phyloP scores from a whole-genome alignment of 2,888 invertebrate genomes.

The Chrysodeixis includens region DNA sequence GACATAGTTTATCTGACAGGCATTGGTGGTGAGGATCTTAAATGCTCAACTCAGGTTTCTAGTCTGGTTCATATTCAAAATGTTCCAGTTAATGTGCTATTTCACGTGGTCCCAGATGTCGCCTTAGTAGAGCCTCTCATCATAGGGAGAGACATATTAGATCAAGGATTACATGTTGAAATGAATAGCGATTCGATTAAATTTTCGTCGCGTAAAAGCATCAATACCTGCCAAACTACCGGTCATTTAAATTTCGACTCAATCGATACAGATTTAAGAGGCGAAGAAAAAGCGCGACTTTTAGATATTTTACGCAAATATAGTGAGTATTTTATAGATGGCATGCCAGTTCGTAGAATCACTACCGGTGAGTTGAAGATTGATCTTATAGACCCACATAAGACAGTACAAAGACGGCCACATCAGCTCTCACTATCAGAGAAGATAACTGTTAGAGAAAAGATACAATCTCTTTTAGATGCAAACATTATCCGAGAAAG shows the following conservation, averaged over 20 bases:
- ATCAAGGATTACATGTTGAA: neutral
- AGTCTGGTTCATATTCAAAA: neutral
- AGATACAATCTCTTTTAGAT: no score
- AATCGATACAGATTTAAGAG: neutral
- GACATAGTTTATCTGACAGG: conserved; percentile 9
- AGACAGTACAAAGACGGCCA: neutral
- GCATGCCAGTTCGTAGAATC: neutral
- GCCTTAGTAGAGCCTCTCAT: conserved; percentile 8
- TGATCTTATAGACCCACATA: neutral
- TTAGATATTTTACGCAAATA: neutral
- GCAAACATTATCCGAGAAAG: neutral
- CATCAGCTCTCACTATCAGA: no score
- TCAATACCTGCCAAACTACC: neutral
- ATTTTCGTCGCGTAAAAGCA: neutral
- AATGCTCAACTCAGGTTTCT: neutral
- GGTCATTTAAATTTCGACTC: neutral
- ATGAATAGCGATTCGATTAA: neutral
- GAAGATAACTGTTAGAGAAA: no score
- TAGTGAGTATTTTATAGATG: neutral
- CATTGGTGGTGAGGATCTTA: neutral
- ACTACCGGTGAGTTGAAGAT: neutral
- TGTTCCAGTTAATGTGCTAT: neutral
- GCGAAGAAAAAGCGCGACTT: neutral
- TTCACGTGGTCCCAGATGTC: conserved; percentile 20
- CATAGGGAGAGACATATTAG: conserved; percentile 18